Percentiles rank a stretch among this genome's conserved stretches.
Conservation (phyloP, 2,113 vertebrate genomes). For the Lasiurus borealis region DNA sequence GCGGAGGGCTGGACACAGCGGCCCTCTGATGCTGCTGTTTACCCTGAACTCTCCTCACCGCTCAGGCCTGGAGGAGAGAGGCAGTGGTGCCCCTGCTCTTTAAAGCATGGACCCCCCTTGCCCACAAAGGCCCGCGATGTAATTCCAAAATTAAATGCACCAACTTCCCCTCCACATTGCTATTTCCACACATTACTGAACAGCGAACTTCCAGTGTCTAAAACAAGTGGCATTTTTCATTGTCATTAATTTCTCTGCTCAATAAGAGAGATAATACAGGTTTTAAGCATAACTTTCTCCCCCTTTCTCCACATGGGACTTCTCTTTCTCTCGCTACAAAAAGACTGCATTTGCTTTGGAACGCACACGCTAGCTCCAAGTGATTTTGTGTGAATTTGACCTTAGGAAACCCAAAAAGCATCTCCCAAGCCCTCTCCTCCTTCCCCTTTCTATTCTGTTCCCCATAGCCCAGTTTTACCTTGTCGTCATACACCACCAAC, state of each 20-base stretch:
- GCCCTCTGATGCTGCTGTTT: not conserved
- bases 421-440: not conserved
- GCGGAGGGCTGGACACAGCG: not conserved
- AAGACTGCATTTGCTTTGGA: not conserved
- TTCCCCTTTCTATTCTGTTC: not conserved
- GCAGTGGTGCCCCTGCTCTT: not conserved
- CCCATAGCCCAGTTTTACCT: not conserved
- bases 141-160: not conserved
- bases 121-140: not conserved
- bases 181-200: not conserved
- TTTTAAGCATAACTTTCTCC: not conserved
- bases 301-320: not conserved
- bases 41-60: not conserved
- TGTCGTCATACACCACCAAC: not conserved
- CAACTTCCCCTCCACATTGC: not conserved
- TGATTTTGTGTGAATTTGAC: not conserved
- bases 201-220: not conserved
- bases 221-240: not conserved
- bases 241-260: conserved; percentile 46
- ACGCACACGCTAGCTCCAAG: not conserved
- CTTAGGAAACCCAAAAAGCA: not conserved
- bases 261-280: not conserved
- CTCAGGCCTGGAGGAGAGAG: not conserved
- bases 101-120: not conserved
- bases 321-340: not conserved